These are phyloP conservation scores for Eudasyphora cyanicolor DNA, from an alignment of 2,888 invertebrate species.

Conservation along the genomic window DNA sequence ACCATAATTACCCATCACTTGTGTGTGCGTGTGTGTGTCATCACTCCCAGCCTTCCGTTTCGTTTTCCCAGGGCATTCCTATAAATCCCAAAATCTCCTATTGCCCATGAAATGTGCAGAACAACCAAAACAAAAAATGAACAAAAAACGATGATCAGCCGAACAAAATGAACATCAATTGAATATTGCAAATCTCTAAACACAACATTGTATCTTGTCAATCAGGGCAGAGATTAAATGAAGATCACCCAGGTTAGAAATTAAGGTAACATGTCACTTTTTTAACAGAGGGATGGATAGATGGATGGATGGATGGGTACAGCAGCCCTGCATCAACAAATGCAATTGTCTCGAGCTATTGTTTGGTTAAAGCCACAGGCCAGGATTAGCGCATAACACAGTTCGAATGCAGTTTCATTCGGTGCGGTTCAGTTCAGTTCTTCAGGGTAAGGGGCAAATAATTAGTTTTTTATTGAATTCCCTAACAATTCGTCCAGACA, in stretches of 20 bases:
- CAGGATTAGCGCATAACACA: constrained; percentile 70
- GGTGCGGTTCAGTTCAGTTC: background rate
- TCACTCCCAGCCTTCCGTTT: background rate
- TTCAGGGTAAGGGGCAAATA: no score
- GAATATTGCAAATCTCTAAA: background rate
- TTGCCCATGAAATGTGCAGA: no score
- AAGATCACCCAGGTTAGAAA: constrained; percentile 57
- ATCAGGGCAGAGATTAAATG: constrained; percentile 51
- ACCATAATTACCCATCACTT: background rate
- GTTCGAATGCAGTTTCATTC: background rate
- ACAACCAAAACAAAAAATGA: constrained; percentile 8
- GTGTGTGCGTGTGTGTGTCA: background rate
- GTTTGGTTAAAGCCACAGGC: constrained; percentile 72
- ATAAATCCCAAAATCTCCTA: background rate
- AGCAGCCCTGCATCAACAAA: background rate
- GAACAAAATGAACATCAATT: constrained; percentile 4
- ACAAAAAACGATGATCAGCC: no score
- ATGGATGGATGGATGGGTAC: background rate
- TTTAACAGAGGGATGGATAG: background rate
- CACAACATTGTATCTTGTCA: constrained; percentile 46
- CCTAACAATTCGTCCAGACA: no score
- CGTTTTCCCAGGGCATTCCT: background rate
- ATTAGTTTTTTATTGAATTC: background rate
- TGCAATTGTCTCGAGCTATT: constrained; percentile 64
- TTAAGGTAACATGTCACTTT: background rate